Evolutionary conservation across 53 echinoderm and acorn worm genomes (phyloP), one percentile per base, ranked within the genome.

Genomic region (Holothuria leucospilota): DNA sequence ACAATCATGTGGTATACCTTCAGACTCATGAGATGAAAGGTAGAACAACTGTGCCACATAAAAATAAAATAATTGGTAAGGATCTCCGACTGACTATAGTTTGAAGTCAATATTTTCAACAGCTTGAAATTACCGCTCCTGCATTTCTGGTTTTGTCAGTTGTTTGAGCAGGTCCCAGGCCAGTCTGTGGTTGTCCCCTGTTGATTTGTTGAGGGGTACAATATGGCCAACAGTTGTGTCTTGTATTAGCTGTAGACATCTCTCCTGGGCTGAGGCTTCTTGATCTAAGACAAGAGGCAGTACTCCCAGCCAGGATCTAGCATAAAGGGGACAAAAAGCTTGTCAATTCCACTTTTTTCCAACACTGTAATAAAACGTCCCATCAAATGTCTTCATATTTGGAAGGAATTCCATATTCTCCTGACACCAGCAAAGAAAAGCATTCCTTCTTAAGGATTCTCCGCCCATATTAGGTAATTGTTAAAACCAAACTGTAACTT

Each of bases 261-360:
- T 93, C 82, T 98, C 98, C 13, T 95, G 95, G 58, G 91, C 95
- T 4, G 93, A 77, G 15, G 89, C 74, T 41, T 98, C 98, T 40
- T 90, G 88, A 74, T 98, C 98, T 5, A 91, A 62, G 11, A 98
- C 95, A 8, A 92, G 78, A 0, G 98, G 98, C 5, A 95, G 78
- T 9, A 98, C 77, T 21, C 88, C 86, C 23, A 98, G 88, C 98
- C 98, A 98, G 51, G 93, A 84, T 81, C 95, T 95, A 60, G 0
- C 15, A 21, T 1, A 20, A 53, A 49, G 42, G 5, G 12, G 6
- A 42, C n/a, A 53, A 77, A 77, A 0, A 70, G n/a, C 20, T 70
- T 4, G 13, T 15, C 28, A 28, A 68, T 25, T 13, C 5, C 10
- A 28, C n/a, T 68, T 67, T 26, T 30, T 67, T 11, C 67, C 10